Conservation (phyloP, 2,797 vertebrate species). For the Muscicapa striata region DNA sequence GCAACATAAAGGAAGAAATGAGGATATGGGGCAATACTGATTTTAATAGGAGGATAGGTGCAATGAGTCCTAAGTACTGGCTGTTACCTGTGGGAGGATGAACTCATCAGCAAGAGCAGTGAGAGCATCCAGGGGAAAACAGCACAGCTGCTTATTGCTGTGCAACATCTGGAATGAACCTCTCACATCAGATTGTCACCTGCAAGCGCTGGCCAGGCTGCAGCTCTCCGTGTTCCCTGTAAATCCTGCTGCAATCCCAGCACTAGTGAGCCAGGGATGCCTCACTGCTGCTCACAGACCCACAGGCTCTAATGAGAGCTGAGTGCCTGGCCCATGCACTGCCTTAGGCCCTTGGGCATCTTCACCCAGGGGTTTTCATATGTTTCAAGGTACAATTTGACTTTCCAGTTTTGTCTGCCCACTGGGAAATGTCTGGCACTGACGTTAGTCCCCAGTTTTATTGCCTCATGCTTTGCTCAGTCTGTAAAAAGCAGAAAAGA, state of each 20-base stretch:
- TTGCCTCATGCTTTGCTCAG: neutral
- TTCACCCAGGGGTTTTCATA: neutral
- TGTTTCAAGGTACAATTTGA: neutral
- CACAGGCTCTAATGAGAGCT: accelerated
- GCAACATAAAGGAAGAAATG: neutral
- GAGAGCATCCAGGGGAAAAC: neutral
- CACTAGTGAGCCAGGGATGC: accelerated
- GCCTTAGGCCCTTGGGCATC: neutral
- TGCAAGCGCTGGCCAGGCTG: accelerated
- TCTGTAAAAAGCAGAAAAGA: neutral
- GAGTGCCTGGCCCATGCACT: neutral
- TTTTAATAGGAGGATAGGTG: neutral
- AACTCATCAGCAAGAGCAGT: neutral
- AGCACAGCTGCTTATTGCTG: neutral
- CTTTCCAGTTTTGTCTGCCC: neutral
- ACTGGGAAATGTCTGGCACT: neutral
- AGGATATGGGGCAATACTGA: neutral
- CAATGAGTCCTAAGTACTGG: neutral
- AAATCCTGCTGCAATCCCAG: accelerated
- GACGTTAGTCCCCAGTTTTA: neutral
- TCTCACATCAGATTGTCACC: neutral
- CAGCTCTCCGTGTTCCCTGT: accelerated
- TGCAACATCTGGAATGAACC: neutral
- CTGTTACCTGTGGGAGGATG: neutral
- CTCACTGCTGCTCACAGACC: neutral